Percentiles rank a stretch among this genome's conserved stretches.
Conservation (phyloP, 2,113 vertebrate genomes). For the Sterna hirundo region DNA sequence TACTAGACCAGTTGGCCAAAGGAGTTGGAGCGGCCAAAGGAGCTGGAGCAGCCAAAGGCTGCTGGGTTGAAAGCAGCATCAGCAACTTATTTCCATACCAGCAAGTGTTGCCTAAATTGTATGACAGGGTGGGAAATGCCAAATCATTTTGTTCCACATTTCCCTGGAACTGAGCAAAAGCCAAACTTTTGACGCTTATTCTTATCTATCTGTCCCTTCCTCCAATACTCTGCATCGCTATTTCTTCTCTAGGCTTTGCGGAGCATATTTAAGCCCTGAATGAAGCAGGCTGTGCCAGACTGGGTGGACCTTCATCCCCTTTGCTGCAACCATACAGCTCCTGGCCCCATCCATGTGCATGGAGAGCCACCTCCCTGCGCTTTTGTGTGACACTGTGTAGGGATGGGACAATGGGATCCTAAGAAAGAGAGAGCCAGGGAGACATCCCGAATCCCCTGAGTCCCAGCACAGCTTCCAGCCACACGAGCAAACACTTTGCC, state of each 20-base stretch:
- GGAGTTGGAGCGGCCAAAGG: background rate
- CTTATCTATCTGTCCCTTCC: background rate
- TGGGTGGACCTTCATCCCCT: background rate
- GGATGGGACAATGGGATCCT: background rate
- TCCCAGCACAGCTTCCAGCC: background rate
- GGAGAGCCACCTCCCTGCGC: background rate
- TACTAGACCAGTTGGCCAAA: background rate
- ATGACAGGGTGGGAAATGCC: background rate
- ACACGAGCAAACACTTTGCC: background rate
- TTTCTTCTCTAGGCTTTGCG: background rate
- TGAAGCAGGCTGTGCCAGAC: background rate
- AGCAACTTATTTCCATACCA: background rate
- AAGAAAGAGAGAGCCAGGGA: background rate
- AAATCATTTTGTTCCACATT: background rate
- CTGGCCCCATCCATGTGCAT: background rate
- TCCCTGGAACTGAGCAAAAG: background rate
- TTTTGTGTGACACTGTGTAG: background rate
- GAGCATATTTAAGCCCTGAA: background rate
- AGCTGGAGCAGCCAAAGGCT: background rate
- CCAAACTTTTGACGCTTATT: background rate
- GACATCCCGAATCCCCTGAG: rapidly evolving
- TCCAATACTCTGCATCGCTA: rapidly evolving
- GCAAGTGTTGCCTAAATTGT: background rate
- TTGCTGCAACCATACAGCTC: background rate
- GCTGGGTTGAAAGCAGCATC: background rate